Evolutionary conservation across 30 jellyfish, hydroid and myxozoan species (phyloP).

Genomic region (Nemopilema nomurai): DNA sequence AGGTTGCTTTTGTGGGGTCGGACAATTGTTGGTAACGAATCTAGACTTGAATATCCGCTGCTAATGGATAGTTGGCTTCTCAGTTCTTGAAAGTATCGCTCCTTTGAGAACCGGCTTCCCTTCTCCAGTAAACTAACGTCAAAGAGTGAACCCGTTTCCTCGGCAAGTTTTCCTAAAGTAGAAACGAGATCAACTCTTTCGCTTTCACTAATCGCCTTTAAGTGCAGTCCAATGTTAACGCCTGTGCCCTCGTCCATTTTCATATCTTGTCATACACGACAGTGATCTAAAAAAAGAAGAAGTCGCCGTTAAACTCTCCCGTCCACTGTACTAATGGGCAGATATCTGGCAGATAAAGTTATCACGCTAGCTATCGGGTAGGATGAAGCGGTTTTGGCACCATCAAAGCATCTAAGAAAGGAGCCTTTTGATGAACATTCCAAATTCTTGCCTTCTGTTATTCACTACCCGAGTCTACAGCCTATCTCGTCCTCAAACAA

Average conservation of each 20-base stretch:
- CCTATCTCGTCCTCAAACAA: too few relatives aligned
- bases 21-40: conserved; percentile 19
- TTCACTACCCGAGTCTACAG: too few relatives aligned
- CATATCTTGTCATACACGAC: neutral
- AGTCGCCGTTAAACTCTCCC: neutral
- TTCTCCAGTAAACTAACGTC: conserved; percentile 18
- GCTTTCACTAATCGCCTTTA: conserved; percentile 19
- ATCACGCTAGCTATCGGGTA: too few relatives aligned
- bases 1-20: conserved; percentile 4
- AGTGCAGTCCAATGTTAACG: conserved; percentile 31
- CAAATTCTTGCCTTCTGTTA: too few relatives aligned
- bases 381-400: too few relatives aligned
- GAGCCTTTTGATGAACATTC: too few relatives aligned
- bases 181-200: conserved; percentile 16
- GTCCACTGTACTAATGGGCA: neutral
- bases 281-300: neutral
- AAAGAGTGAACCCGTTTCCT: conserved; percentile 20
- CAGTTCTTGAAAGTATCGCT: conserved; percentile 56
- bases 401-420: too few relatives aligned
- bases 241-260: conserved; percentile 11
- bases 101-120: conserved; percentile 30
- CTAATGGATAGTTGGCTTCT: conserved; percentile 51
- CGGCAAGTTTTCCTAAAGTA: conserved; percentile 25
- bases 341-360: neutral
- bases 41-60: conserved; percentile 52